Conservation (phyloP, 2,797 vertebrate species). For the Pseudocheirus occidentalis region DNA sequence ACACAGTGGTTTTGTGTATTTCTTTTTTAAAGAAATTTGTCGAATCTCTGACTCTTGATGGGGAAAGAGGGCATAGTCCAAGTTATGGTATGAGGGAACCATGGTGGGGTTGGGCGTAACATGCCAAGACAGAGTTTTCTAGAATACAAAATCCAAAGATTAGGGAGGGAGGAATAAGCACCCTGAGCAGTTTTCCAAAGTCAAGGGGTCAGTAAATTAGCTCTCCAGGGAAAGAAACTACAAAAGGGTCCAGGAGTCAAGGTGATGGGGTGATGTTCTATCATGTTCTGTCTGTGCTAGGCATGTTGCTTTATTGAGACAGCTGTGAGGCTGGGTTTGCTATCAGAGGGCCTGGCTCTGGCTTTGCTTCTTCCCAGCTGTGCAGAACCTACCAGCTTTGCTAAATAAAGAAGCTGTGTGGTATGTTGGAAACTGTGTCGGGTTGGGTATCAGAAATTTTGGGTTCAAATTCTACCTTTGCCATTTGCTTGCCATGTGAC, state of each 20-base stretch:
- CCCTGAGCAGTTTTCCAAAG: background rate
- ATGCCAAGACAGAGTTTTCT: background rate
- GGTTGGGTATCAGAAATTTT: background rate
- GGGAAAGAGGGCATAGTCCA: background rate
- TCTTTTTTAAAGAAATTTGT: background rate
- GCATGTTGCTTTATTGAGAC: conserved; percentile 1
- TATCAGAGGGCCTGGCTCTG: background rate
- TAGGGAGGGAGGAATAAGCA: background rate
- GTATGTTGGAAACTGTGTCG: background rate
- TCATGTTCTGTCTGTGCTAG: background rate
- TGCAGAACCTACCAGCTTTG: background rate
- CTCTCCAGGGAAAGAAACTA: background rate
- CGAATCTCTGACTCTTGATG: background rate
- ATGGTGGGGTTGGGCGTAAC: background rate
- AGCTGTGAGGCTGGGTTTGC: background rate
- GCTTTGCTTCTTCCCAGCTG: background rate
- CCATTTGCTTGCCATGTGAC: background rate
- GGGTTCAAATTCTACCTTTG: background rate
- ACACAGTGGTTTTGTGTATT: background rate
- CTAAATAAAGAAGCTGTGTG: background rate
- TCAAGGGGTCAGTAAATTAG: background rate
- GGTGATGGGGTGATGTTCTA: background rate
- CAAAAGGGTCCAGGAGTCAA: background rate
- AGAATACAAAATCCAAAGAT: background rate
- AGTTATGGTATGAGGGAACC: background rate